A percentile compares a stretch with the other conserved stretches of the same genome.
phyloP scores from a whole-genome alignment of 2,113 vertebrate species.

The Zosterops pallidus region DNA sequence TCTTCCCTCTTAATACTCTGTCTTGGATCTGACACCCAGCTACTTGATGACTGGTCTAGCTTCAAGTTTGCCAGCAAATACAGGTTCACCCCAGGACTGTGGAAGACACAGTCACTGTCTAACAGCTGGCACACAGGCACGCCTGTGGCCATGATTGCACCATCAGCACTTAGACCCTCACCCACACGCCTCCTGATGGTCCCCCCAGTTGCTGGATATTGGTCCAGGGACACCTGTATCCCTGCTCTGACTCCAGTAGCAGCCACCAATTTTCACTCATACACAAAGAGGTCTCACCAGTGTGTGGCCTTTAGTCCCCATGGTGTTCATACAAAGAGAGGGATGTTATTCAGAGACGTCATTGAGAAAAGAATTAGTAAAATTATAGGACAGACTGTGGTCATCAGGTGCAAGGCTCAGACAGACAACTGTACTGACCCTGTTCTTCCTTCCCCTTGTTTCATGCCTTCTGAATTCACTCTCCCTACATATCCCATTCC shows the following conservation, averaged over 20 bases:
- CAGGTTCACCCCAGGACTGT: fast-evolving
- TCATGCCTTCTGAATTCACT: neutral
- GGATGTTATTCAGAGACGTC: neutral
- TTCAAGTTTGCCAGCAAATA: neutral
- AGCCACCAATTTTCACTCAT: neutral
- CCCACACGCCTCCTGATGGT: fast-evolving
- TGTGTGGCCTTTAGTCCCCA: neutral
- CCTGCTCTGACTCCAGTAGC: neutral
- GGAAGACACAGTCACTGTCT: fast-evolving
- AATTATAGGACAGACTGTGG: neutral
- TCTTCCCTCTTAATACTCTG: fast-evolving
- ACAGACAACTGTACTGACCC: fast-evolving
- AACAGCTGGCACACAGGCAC: fast-evolving
- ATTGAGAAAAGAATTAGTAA: neutral
- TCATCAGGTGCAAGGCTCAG: neutral
- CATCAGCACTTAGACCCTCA: fast-evolving
- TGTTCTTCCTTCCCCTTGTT: neutral
- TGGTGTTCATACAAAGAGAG: neutral
- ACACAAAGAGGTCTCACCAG: neutral
- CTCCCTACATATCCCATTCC: fast-evolving
- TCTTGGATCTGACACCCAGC: neutral
- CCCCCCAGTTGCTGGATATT: neutral
- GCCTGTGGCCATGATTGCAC: neutral
- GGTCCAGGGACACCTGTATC: too few species aligned
- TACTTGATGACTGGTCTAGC: neutral